Evolutionary conservation across 2,113 vertebrate genomes (phyloP), one percentile per base, ranked within the genome.

Genomic region (Agelaius tricolor): DNA sequence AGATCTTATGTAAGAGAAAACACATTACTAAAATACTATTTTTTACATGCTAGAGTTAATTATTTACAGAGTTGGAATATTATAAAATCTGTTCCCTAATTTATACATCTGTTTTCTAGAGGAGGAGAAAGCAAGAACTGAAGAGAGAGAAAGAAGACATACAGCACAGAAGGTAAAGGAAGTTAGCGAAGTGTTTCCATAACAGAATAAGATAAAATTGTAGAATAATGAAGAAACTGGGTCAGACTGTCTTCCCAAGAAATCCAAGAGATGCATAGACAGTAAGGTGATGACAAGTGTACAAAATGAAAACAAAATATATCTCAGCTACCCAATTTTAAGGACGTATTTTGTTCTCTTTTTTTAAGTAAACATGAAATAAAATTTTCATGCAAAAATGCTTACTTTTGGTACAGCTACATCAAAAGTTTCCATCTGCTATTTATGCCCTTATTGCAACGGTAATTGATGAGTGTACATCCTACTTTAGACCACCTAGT

Each of bases 101-200:
- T 68, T 90, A 55, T 74, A 15, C 12, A 33, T 86, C 8, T 65
- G 1, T 93, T 93, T 97, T 96, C 44, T 80, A 98, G 98, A 81
- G 66, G 85, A 74, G 88, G 87, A 95, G 89, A 98, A 94, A 83
- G 66, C 44, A 49, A 97, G 95, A 96, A 84, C 8, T 47, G 95
- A 96, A 83, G 96, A 97, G 4, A 92, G 14, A 96, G 97, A 98
- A 85, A 97, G 94, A 96, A 96, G 97, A 73, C 98, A 97, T 83
- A 72, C 28, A 72, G 94, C 97, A 52, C 96, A 95, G 81, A 98
- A 98, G 97, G 97, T 97, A 97, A 91, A 78, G 17, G 59, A 92
- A 91, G 41, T 35, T 11, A 89, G 28, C 31, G 2, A 84, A 54
- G 6, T 78, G 16, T 92, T 84, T 84, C n/a, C 47, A 16, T 84